These are phyloP conservation scores for Caenorhabditis macrosperma DNA, from an alignment of 2,888 invertebrate species.

Conservation along the genomic window DNA sequence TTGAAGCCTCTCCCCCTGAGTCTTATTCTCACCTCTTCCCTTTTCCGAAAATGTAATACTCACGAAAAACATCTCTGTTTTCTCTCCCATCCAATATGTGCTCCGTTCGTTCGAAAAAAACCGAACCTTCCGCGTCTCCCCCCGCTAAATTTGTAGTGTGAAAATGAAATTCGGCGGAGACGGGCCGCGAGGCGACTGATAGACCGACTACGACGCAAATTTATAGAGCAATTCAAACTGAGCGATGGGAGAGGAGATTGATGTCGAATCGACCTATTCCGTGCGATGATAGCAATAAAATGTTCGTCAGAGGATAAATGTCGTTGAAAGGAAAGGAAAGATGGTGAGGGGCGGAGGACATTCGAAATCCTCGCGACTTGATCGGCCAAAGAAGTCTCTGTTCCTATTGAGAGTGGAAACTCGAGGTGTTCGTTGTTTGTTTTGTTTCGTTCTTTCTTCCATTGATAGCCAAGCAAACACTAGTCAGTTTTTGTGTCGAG, in stretches of 20 bases:
- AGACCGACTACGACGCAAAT: constrained; percentile 16
- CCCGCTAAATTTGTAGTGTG: background rate
- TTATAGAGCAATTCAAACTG: constrained; percentile 51
- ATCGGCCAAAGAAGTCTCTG: constrained; percentile 1
- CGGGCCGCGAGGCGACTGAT: background rate
- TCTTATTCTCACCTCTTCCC: background rate
- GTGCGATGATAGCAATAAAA: constrained; percentile 59
- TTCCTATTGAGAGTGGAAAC: background rate
- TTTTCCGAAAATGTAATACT: constrained; percentile 11
- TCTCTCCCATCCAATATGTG: background rate
- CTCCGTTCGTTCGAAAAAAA: background rate
- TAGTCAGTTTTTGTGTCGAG: constrained; percentile 13
- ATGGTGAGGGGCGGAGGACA: constrained; percentile 20
- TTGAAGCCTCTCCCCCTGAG: background rate
- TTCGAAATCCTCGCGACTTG: constrained; percentile 13
- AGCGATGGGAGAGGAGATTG: constrained; percentile 29
- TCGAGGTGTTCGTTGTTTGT: constrained; percentile 31
- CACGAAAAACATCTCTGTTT: constrained; percentile 12
- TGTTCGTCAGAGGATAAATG: constrained; percentile 22
- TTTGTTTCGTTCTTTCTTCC: constrained; percentile 32
- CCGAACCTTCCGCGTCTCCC: background rate
- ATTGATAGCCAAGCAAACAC: constrained; percentile 44
- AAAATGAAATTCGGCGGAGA: background rate
- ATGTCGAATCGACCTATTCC: constrained; percentile 41
- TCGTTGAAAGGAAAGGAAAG: background rate